phyloP scores from a whole-genome alignment of 2,113 vertebrate genomes.

The Mesitornis unicolor region DNA sequence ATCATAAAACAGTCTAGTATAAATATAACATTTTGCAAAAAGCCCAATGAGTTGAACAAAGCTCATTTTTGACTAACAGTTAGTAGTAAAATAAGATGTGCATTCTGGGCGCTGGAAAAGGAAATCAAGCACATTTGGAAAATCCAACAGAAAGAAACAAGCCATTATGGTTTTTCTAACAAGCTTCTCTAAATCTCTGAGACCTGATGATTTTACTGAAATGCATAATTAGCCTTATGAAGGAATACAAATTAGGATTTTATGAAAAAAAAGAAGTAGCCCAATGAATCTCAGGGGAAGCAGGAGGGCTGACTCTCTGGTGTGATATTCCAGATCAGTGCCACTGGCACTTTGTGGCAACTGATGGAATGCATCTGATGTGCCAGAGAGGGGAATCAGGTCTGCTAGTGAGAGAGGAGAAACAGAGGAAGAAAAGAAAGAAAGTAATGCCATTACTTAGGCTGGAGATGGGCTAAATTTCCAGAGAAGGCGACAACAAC shows the following conservation, averaged over 20 bases:
- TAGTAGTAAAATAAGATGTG: neutral
- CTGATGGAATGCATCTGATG: neutral
- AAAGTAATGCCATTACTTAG: neutral
- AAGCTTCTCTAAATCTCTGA: neutral
- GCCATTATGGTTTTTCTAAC: neutral
- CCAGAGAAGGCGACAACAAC: neutral
- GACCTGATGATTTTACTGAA: neutral
- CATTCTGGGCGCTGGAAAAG: neutral
- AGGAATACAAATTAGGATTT: neutral
- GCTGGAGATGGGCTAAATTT: neutral
- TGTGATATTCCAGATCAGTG: neutral
- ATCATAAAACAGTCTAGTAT: conserved; percentile 1
- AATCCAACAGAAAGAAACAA: neutral
- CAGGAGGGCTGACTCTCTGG: neutral
- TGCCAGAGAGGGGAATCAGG: neutral
- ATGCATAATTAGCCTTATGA: neutral
- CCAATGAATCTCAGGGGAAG: neutral
- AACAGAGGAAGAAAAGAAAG: neutral
- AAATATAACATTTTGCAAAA: conserved; percentile 23
- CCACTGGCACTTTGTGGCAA: neutral
- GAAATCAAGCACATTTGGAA: neutral
- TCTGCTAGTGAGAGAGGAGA: neutral
- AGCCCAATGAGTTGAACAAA: conserved; percentile 3
- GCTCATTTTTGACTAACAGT: conserved; percentile 11
- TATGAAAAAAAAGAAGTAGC: neutral